These are phyloP conservation scores for Drosophila anceps DNA, from an alignment of 2,888 invertebrate genomes.

Conservation along the genomic window DNA sequence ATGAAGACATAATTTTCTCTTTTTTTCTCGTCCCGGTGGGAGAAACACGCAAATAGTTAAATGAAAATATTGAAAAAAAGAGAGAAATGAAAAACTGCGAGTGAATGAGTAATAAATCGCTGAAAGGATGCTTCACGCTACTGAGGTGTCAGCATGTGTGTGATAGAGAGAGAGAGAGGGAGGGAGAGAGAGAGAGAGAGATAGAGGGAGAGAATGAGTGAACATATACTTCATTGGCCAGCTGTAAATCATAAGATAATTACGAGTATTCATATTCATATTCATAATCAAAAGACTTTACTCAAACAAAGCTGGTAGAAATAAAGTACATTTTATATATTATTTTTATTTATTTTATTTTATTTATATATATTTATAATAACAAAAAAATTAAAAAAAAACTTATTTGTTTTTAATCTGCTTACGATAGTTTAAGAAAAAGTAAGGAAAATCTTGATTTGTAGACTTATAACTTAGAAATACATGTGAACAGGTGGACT, in stretches of 20 bases:
- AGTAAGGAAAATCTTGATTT: too few species aligned
- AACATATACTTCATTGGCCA: neutral
- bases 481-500: too few species aligned
- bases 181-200: too few species aligned
- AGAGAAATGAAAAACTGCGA: constrained; percentile 52
- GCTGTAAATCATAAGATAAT: constrained; percentile 81
- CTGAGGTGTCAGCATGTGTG: constrained; percentile 42
- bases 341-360: too few species aligned
- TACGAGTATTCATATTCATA: constrained; percentile 43
- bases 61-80: constrained; percentile 58
- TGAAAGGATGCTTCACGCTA: constrained; percentile 9
- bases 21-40: neutral
- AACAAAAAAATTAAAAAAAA: too few species aligned
- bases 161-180: neutral
- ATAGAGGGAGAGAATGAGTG: too few species aligned
- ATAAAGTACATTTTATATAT: neutral
- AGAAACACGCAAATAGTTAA: constrained; percentile 45
- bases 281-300: constrained; percentile 14
- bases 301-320: neutral
- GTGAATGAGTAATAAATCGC: constrained; percentile 28
- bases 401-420: too few species aligned
- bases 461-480: too few species aligned
- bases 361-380: too few species aligned
- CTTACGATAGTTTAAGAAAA: too few species aligned
- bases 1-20: constrained; percentile 52